These are phyloP conservation scores for Propithecus perrieri DNA, from an alignment of 2,797 vertebrate species.

Conservation along the genomic window DNA sequence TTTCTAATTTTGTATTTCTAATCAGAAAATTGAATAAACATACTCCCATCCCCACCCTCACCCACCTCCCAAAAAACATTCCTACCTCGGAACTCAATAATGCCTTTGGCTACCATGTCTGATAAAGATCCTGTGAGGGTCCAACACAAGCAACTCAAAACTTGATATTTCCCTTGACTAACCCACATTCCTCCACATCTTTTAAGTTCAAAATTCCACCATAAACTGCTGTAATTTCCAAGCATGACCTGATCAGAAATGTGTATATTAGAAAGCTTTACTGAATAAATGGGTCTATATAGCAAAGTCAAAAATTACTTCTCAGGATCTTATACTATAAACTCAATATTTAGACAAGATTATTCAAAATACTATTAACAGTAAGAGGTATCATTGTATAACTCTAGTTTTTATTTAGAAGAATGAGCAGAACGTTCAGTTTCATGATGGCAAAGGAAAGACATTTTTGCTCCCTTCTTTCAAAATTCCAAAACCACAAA, in stretches of 20 bases:
- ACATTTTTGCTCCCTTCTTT: background rate
- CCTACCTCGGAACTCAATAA: background rate
- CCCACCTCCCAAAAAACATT: background rate
- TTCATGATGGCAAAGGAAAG: background rate
- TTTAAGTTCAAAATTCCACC: constrained; percentile 15
- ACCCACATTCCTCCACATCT: background rate
- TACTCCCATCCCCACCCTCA: background rate
- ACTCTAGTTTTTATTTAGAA: constrained; percentile 16
- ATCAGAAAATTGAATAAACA: background rate
- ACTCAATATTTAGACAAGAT: background rate
- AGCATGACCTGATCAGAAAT: background rate
- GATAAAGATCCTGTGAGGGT: background rate
- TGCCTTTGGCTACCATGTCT: background rate
- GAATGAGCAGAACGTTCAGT: constrained; percentile 2
- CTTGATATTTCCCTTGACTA: background rate
- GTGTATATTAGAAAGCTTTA: background rate
- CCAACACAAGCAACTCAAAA: background rate
- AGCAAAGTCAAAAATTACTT: constrained; percentile 24
- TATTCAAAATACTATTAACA: background rate
- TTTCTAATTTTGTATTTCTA: background rate
- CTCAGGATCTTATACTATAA: background rate
- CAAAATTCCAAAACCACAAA: constrained; percentile 49
- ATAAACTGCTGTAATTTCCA: background rate
- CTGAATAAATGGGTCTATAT: background rate
- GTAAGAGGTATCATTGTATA: background rate